phyloP scores from a whole-genome alignment of 2,888 invertebrate genomes.

The Caenorhabditis virilis region DNA sequence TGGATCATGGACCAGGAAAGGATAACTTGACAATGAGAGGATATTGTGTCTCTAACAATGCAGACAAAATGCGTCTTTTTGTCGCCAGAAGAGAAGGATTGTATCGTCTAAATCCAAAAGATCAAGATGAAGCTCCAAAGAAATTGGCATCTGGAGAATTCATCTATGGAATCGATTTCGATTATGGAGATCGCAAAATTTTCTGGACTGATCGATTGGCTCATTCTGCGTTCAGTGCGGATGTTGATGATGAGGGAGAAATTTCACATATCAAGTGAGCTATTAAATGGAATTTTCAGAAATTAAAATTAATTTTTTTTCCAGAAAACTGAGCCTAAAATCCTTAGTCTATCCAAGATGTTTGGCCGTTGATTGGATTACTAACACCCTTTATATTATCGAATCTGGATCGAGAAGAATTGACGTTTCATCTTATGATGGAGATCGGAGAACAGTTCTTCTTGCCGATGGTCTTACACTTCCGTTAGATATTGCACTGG shows the following conservation, averaged over 20 bases:
- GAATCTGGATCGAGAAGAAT: constrained; percentile 82
- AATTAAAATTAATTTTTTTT: too few relatives aligned
- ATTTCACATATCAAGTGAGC: constrained; percentile 63
- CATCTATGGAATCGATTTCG: constrained; percentile 84
- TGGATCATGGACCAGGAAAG: constrained; percentile 51
- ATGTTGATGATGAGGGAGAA: constrained; percentile 63
- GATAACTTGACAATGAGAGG: constrained; percentile 62
- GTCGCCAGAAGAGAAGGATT: constrained; percentile 67
- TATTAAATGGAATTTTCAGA: too few relatives aligned
- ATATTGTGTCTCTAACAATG: constrained; percentile 65
- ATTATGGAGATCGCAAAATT: constrained; percentile 81
- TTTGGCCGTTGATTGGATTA: constrained; percentile 93
- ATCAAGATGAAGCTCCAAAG: constrained; percentile 52
- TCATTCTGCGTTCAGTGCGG: constrained; percentile 64
- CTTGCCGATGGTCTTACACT: constrained; percentile 87
- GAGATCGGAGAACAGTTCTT: constrained; percentile 86
- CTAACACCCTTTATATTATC: constrained; percentile 83
- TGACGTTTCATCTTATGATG: constrained; percentile 86
- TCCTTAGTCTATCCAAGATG: constrained; percentile 67
- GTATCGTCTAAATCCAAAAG: constrained; percentile 52
- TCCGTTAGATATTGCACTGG: constrained; percentile 88
- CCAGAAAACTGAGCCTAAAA: constrained; percentile 64
- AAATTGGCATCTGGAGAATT: constrained; percentile 67
- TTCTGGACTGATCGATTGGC: constrained; percentile 78
- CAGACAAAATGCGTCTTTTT: constrained; percentile 66